A percentile compares a stretch with the other conserved stretches of the same genome.
phyloP scores from a whole-genome alignment of 2,888 invertebrate species.

The Dioctria rufipes region DNA sequence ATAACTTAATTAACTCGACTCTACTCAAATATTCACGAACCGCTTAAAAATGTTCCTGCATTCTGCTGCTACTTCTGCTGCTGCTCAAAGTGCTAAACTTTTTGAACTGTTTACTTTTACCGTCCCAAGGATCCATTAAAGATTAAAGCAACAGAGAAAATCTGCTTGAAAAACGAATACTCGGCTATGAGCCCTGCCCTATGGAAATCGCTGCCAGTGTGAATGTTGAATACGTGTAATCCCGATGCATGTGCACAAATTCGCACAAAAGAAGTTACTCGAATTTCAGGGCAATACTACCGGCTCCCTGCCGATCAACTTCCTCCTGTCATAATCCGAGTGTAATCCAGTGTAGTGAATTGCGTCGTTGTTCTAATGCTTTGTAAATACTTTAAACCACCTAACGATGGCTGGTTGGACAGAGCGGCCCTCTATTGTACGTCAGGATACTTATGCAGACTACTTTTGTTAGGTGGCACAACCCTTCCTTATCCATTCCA shows the following conservation, averaged over 20 bases:
- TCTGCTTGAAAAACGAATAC: background rate
- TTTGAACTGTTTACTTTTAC: background rate
- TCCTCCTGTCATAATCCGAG: slow-evolving; percentile 20
- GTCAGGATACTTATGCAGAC: background rate
- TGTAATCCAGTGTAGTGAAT: slow-evolving; percentile 25
- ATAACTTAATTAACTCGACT: background rate
- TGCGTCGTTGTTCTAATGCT: slow-evolving; percentile 35
- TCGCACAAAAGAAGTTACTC: slow-evolving; percentile 26
- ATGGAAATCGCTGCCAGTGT: background rate
- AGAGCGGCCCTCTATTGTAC: background rate
- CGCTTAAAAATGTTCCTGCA: background rate
- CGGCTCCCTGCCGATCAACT: background rate
- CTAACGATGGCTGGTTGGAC: background rate
- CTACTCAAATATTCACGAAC: background rate
- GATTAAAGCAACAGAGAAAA: slow-evolving; percentile 1
- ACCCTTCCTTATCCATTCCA: background rate
- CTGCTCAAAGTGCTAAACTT: background rate
- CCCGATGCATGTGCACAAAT: slow-evolving; percentile 29
- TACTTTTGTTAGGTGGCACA: background rate
- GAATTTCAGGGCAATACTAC: background rate
- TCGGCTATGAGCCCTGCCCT: background rate
- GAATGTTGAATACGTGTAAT: slow-evolving; percentile 29
- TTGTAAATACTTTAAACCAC: slow-evolving; percentile 39
- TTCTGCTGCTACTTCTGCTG: background rate
- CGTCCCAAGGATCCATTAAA: background rate